phyloP scores from a whole-genome alignment of 1,140 invertebrate genomes.

The Drosophila equinoxialis region DNA sequence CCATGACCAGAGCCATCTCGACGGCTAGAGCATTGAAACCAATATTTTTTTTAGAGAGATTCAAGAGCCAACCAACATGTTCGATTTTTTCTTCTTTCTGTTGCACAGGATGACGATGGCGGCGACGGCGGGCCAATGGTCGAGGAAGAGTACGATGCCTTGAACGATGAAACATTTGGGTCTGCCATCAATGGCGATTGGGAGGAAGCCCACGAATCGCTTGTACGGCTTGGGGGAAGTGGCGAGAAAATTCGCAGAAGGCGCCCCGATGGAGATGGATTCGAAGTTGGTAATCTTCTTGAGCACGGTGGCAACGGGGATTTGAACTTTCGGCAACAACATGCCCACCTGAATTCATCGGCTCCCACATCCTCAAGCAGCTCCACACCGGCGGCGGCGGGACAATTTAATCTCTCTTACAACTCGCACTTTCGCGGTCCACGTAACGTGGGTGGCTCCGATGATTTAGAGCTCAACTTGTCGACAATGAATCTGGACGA shows the following conservation, averaged over 20 bases:
- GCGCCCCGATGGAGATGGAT: constrained; percentile 16
- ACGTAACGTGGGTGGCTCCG: constrained; percentile 62
- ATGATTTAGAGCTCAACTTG: constrained; percentile 83
- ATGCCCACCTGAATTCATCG: constrained; percentile 39
- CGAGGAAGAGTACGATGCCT: constrained; percentile 93
- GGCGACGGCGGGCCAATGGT: constrained; percentile 85
- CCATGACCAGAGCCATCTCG: neutral
- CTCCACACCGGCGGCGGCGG: constrained; percentile 48
- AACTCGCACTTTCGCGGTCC: constrained; percentile 21
- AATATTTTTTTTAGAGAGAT: constrained; percentile 9
- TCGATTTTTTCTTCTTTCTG: constrained; percentile 18
- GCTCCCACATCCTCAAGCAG: constrained; percentile 45
- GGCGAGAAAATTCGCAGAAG: constrained; percentile 57
- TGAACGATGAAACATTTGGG: constrained; percentile 96
- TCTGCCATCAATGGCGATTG: constrained; percentile 88
- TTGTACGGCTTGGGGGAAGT: constrained; percentile 75
- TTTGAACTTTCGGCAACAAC: constrained; percentile 24
- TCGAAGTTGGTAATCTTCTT: constrained; percentile 23
- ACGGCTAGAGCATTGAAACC: neutral
- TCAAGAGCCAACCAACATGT: constrained; percentile 1
- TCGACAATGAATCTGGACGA: constrained; percentile 86
- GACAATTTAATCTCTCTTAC: constrained; percentile 26
- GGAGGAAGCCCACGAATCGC: constrained; percentile 85
- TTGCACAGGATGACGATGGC: constrained; percentile 75
- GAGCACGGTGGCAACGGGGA: constrained; percentile 46